Base-by-base conservation (phyloP, 53 echinoderm and acorn worm genomes). In the Henricia sp. region DNA sequence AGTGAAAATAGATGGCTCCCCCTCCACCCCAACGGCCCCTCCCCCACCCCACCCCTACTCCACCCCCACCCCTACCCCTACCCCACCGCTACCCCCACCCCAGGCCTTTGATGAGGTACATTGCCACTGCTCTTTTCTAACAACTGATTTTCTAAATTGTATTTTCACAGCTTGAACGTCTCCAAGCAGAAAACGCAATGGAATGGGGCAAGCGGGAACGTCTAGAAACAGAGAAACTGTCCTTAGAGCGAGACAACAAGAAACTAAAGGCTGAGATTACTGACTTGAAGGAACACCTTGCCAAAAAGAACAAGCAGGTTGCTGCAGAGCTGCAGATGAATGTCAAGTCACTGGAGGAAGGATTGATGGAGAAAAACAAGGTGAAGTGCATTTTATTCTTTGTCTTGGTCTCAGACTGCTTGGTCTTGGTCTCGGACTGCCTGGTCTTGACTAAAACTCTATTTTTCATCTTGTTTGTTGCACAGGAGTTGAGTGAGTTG, bases 141-240 rank as follows among this genome's bases (percentile, higher is more conserved):
- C 57, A 19, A 5, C 57, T 56, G 8, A 5, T 67, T 13, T 32
- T 67, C 68, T 8, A 4, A 29, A 16, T 52, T 36, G 62, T 16
- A 19, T 17, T 64, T n/a, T 38, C 35, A 14, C 74, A 95, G 95
- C 86, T 95, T 52, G 95, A 95, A 78, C 82, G 84, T 62, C 88
- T 95, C 25, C 95, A 95, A 84, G 93, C 95, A 4, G 95, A 95
- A 83, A 95, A 95, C 58, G 95, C 95, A 23, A 63, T 91, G 34
- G 95, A 95, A 43, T 93, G 95, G 95, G 95, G 95, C 37, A 95
- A 95, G 87, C 52, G 95, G 73, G 95, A 95, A 52, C 78, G 95
- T 12, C 91, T 95, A 17, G 95, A 95, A 63, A 95, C 95, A 6
- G 95, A 95, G 91, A 95, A 95, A 71, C 89, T 93, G 53, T 82